Evolutionary conservation across 2,113 vertebrate species (phyloP).

Genomic region (Phasianus colchicus): DNA sequence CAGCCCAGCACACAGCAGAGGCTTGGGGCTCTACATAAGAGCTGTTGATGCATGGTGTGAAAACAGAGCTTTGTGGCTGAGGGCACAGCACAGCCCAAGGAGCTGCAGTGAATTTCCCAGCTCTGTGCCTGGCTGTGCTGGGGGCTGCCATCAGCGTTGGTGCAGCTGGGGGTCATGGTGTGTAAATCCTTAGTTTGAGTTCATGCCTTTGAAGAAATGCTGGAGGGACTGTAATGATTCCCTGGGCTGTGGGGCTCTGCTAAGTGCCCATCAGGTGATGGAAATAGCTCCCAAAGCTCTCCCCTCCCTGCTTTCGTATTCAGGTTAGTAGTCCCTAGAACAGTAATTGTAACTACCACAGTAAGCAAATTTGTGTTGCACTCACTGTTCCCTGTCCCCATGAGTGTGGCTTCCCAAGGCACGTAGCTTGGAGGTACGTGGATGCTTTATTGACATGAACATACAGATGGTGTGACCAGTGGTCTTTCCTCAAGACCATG

Average conservation of each 20-base stretch:
- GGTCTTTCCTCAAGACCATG: not conserved
- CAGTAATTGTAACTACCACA: not conserved
- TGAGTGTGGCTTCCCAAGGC: not conserved
- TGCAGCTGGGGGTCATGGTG: not conserved
- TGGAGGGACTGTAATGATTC: not conserved
- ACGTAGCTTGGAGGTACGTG: not conserved
- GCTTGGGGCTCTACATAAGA: not conserved
- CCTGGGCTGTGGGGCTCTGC: not conserved
- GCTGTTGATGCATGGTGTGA: not conserved
- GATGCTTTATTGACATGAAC: not conserved
- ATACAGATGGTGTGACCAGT: not conserved
- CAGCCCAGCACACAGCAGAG: not conserved
- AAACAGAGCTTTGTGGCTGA: not conserved
- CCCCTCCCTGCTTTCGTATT: accelerated
- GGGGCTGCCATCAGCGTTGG: not conserved
- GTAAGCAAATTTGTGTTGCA: not conserved
- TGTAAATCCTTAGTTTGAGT: not conserved
- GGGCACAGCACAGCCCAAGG: not conserved
- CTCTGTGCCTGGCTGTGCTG: not conserved
- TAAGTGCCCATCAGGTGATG: not conserved
- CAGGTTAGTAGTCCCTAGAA: not conserved
- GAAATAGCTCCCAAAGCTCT: not conserved
- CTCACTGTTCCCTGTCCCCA: not conserved
- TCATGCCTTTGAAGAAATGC: not conserved
- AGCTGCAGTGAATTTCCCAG: not conserved